Evolutionary conservation across 2,797 vertebrate species (phyloP).

Genomic region (Phrynocephalus guinanensis): DNA sequence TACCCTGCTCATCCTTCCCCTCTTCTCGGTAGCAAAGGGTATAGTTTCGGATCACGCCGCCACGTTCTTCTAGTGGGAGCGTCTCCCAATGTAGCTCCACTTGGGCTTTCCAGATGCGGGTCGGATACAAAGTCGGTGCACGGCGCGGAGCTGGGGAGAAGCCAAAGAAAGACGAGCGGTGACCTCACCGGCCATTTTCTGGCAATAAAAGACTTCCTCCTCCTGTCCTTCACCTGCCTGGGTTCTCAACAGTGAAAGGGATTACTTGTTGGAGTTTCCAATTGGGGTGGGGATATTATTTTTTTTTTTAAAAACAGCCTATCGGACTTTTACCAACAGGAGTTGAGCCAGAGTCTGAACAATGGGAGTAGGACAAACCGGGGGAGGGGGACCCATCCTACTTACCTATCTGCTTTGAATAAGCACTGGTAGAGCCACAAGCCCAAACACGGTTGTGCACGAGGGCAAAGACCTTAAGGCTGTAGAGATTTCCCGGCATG

Average conservation of each 20-base stretch:
- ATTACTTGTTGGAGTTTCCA: no score
- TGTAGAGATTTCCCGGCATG: constrained; percentile 58
- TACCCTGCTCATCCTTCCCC: constrained; percentile 2
- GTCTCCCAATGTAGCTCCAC: constrained; percentile 73
- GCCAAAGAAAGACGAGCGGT: no score
- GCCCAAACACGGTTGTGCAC: constrained; percentile 6
- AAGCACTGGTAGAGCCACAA: constrained; percentile 27
- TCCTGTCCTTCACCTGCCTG: not conserved
- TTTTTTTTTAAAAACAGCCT: no score
- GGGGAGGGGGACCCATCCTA: not conserved
- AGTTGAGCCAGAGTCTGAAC: not conserved
- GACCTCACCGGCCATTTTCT: not conserved
- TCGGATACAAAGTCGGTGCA: constrained; percentile 68
- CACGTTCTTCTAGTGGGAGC: constrained; percentile 72
- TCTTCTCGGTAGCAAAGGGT: constrained; percentile 65
- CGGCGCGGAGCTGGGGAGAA: constrained; percentile 71
- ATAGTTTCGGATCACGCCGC: constrained; percentile 76
- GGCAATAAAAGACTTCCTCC: not conserved
- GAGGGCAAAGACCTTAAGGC: constrained; percentile 54
- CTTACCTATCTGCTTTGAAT: constrained; percentile 67
- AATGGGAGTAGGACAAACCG: no score
- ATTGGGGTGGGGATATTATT: not conserved
- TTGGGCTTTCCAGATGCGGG: constrained; percentile 39
- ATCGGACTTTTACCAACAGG: no score
- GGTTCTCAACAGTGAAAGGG: not conserved